These are phyloP conservation scores for Engraulis encrasicolus DNA, from an alignment of 2,113 vertebrate genomes.

Conservation along the genomic window DNA sequence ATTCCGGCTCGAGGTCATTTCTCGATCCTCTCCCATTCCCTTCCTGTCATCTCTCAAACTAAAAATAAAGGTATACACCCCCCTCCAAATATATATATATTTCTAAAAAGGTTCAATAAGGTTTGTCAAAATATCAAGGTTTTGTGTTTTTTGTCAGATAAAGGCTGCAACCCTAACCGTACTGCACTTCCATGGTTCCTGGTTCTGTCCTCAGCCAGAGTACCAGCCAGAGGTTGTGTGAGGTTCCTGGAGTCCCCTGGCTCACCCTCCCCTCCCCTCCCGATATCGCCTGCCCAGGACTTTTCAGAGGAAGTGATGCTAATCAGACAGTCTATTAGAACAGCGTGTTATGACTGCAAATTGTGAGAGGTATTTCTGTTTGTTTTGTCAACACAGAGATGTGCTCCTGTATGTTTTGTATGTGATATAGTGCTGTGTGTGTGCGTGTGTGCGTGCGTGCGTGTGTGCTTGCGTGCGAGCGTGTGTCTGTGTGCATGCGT, in stretches of 20 bases:
- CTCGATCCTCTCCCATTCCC: no score
- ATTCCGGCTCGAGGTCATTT: no score
- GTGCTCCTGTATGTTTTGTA: neutral
- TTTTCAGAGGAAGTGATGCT: conserved; percentile 53
- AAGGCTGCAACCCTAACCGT: no score
- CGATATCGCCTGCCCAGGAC: neutral
- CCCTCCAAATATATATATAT: no score
- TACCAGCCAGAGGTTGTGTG: neutral
- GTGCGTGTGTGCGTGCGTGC: neutral
- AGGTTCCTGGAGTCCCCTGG: neutral
- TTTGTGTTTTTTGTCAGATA: no score
- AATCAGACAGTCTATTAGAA: conserved; percentile 37
- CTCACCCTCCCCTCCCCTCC: neutral
- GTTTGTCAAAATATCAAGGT: no score
- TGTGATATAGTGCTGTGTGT: neutral
- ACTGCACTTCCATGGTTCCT: neutral
- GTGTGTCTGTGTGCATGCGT: neutral
- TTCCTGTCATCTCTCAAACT: no score
- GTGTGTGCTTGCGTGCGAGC: neutral
- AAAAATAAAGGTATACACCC: no score
- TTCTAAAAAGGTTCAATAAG: no score
- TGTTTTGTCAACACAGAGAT: conserved; percentile 65
- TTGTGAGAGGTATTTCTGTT: conserved; percentile 38
- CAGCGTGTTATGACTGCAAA: conserved; percentile 62
- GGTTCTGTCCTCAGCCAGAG: neutral